Conservation (phyloP, 2,113 vertebrate species). For the Heloderma charlesbogerti region DNA sequence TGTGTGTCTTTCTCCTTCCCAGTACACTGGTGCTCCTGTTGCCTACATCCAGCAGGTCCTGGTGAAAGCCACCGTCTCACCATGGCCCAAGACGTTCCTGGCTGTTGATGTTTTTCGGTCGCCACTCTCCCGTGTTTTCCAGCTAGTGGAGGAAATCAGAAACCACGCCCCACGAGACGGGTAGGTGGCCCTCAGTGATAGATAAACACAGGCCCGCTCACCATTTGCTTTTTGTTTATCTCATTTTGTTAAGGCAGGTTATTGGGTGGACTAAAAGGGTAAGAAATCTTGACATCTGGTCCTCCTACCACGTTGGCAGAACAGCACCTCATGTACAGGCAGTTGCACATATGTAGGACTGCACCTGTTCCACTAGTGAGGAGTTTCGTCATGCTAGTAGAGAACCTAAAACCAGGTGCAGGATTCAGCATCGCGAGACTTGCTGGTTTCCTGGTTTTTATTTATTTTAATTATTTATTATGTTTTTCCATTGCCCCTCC, state of each 20-base stretch:
- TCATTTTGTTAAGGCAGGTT: no score
- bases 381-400: neutral
- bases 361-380: neutral
- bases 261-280: no score
- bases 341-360: no score
- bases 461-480: neutral
- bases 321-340: neutral
- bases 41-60: conserved; percentile 97
- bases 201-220: fast-evolving
- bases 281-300: no score
- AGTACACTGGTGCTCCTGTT: conserved; percentile 93
- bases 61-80: conserved; percentile 94
- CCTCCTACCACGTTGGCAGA: neutral
- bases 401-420: neutral
- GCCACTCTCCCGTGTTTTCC: conserved; percentile 90
- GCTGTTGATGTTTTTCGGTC: conserved; percentile 93
- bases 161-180: conserved; percentile 92
- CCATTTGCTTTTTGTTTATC: neutral
- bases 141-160: conserved; percentile 93
- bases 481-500: neutral
- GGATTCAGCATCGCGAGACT: neutral
- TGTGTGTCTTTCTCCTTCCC: neutral
- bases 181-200: conserved; percentile 65
- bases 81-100: conserved; percentile 93
- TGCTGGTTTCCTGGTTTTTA: neutral